Evolutionary conservation across 92 coral and sea anemone genomes (phyloP).

Genomic region (Isaurus tuberculatus): DNA sequence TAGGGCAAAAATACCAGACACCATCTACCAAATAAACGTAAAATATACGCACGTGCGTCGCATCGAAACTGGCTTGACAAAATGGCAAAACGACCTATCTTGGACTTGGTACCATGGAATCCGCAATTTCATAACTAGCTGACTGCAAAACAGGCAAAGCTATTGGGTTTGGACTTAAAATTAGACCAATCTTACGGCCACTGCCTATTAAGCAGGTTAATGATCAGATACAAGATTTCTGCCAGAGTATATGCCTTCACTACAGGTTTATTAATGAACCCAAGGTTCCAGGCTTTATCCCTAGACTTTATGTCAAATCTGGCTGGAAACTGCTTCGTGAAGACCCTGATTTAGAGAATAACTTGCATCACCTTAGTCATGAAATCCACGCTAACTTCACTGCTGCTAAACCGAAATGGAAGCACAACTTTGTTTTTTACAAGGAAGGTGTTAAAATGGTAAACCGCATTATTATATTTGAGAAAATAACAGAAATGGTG

Average conservation of each 20-base stretch:
- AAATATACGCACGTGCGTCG: not conserved
- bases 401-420: too few relatives aligned
- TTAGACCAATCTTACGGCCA: constrained; percentile 29
- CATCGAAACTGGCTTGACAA: constrained; percentile 51
- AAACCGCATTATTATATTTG: constrained; percentile 2
- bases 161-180: constrained; percentile 4
- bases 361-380: too few relatives aligned
- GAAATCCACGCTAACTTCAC: too few relatives aligned
- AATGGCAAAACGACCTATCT: constrained; percentile 57
- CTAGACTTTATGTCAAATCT: constrained; percentile 47
- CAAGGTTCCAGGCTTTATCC: constrained; percentile 44
- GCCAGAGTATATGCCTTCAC: constrained; percentile 45
- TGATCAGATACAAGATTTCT: constrained; percentile 17
- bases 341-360: too few relatives aligned
- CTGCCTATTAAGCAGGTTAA: not conserved
- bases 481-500: constrained; percentile 12
- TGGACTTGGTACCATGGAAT: too few relatives aligned
- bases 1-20: not conserved
- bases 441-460: not conserved
- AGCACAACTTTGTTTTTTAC: too few relatives aligned
- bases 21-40: not conserved
- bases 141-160: constrained; percentile 14
- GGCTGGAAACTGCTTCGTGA: too few relatives aligned
- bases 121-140: constrained; percentile 58
- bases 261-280: constrained; percentile 23